Percentiles rank a stretch among this genome's conserved stretches.
phyloP scores from a whole-genome alignment of 2,888 invertebrate genomes.

The Deilephila porcellus region DNA sequence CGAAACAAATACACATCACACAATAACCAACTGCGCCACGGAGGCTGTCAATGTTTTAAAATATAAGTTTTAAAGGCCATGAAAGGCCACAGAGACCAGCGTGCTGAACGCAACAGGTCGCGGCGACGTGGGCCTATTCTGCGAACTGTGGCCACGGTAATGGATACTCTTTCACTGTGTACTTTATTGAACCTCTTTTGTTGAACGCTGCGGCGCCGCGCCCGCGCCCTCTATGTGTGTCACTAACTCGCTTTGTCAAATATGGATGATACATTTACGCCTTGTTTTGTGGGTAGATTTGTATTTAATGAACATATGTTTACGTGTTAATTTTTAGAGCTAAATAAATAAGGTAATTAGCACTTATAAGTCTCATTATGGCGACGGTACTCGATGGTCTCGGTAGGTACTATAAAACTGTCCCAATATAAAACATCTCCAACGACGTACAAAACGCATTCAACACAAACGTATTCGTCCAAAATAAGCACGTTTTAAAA shows the following conservation, averaged over 20 bases:
- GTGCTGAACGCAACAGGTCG: constrained; percentile 21
- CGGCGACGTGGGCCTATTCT: constrained; percentile 9
- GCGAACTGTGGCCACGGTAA: constrained; percentile 11
- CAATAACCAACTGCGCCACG: no score
- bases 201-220: neutral
- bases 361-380: neutral
- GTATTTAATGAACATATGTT: no score
- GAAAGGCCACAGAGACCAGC: constrained; percentile 9
- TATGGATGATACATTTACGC: neutral
- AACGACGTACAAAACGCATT: neutral
- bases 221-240: neutral
- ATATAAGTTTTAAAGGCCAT: neutral
- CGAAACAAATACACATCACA: no score
- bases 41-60: neutral
- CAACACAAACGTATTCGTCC: neutral
- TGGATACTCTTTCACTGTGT: constrained; percentile 15
- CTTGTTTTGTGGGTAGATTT: no score
- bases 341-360: neutral
- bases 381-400: neutral
- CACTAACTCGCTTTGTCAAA: neutral
- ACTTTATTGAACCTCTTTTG: constrained; percentile 12
- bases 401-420: no score
- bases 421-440: neutral
- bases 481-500: neutral
- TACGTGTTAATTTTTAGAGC: no score